phyloP scores from a whole-genome alignment of 1,140 invertebrate genomes.

The Atta texana region DNA sequence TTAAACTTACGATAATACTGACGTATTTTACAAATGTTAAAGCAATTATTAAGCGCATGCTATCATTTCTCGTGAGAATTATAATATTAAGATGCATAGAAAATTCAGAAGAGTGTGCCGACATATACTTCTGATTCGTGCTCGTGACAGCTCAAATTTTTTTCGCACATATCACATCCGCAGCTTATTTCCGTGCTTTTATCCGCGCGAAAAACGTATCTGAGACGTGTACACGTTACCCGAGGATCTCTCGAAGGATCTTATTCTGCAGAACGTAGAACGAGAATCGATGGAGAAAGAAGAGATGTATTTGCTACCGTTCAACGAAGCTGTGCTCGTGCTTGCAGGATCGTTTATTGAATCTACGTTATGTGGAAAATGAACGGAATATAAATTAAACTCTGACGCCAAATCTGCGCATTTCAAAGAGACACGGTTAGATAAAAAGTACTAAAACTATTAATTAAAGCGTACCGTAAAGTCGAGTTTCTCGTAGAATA shows the following conservation, averaged over 20 bases:
- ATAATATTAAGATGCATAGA: not conserved
- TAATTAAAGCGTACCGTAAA: constrained; percentile 29
- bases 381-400: constrained; percentile 50
- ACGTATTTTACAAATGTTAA: not conserved
- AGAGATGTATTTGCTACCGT: constrained; percentile 21
- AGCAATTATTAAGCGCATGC: not conserved
- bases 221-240: not conserved
- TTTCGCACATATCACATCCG: constrained; percentile 9
- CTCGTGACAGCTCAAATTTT: constrained; percentile 56
- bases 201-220: not conserved
- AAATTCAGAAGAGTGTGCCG: not conserved
- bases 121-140: not conserved
- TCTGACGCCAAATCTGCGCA: not conserved
- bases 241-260: constrained; percentile 41
- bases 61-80: not conserved
- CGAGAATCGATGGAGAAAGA: constrained; percentile 35
- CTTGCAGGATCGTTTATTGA: constrained; percentile 35
- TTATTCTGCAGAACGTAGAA: constrained; percentile 34
- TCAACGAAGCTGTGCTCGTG: constrained; percentile 10
- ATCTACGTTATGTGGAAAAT: constrained; percentile 16
- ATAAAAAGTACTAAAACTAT: not conserved
- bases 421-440: not conserved
- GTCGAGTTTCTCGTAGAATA: not conserved
- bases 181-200: constrained; percentile 28
- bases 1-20: too few relatives aligned